Evolutionary conservation across 92 coral and sea anemone genomes (phyloP), one percentile per base, ranked within the genome.

Genomic region (Palythoa heliodiscus): DNA sequence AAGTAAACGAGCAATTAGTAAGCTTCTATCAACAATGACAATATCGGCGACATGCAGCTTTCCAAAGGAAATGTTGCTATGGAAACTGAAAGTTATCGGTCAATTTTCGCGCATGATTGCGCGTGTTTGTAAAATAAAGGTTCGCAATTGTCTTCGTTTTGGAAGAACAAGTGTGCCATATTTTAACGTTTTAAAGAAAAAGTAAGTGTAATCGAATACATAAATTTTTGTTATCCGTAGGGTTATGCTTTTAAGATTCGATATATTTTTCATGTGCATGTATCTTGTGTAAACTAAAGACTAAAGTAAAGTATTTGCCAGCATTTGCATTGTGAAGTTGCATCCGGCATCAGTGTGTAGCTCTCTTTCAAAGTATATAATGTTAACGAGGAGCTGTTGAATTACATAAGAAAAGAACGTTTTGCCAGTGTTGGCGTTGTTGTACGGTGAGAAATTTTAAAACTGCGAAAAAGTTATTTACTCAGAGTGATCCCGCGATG

Each of bases 11-110:
- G 13, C 37, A 11, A n/a, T 67, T 67, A 67, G 71, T 19, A 15
- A n/a, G 3, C 25, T 67, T 67, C 19, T 67, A 39, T 67, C 17
- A 67, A 67, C 9, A 67, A 0, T n/a, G 66, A 24, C 40, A 25
- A 25, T 11, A 38, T 13, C 19, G 20, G 75, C 52, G 24, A 19
- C 22, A 39, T 39, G 9, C 38, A 43, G 47, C 52, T 11, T 22
- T 55, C 76, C 76, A 1, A 11, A 55, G 76, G 76, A 72, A 17
- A 72, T 24, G 76, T 72, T 72, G 24, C 76, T 72, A 72, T 72
- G 76, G 76, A 40, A 43, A 72, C 76, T 38, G 23, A 72, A 72
- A 72, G 55, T 71, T 72, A 40, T 72, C 38, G 75, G 48, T 22
- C 22, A 7, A 2, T 8, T 67, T 35, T 15, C 55, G 23, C 76